Percentiles rank a stretch among this genome's conserved stretches.
Conservation (phyloP, 2,797 vertebrate genomes). For the Molossus molossus region DNA sequence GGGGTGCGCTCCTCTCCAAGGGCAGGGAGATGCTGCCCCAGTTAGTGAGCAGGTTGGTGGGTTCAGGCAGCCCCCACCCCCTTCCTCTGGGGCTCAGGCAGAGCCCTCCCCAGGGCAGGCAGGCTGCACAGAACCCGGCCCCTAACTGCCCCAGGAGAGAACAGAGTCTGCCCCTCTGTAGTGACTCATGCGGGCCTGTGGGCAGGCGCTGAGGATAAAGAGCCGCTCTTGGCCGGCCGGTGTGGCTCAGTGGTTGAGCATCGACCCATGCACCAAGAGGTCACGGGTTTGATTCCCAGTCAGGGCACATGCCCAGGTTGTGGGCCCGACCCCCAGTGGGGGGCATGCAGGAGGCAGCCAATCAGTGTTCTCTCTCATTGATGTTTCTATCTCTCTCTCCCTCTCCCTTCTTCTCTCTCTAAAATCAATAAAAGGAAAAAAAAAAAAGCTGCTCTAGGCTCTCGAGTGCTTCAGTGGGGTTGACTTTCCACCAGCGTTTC, state of each 20-base stretch:
- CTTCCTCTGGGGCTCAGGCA: not conserved
- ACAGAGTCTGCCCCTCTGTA: not conserved
- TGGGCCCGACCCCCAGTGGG: too few species aligned
- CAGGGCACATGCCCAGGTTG: too few species aligned
- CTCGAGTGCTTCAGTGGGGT: not conserved
- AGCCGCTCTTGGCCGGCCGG: not conserved
- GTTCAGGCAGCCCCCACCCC: not conserved
- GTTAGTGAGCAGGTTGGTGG: not conserved
- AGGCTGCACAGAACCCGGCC: not conserved
- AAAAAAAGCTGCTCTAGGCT: not conserved
- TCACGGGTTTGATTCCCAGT: too few species aligned
- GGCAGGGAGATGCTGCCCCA: not conserved
- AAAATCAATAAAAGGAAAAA: too few species aligned
- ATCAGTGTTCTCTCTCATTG: too few species aligned
- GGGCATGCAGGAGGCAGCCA: too few species aligned
- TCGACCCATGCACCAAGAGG: too few species aligned
- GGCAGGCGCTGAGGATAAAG: not conserved
- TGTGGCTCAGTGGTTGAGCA: too few species aligned
- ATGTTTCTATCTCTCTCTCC: too few species aligned
- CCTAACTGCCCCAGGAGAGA: too few species aligned
- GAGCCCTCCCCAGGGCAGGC: not conserved
- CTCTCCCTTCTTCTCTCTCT: too few species aligned
- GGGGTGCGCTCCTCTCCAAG: not conserved
- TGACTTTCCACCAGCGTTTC: not conserved
- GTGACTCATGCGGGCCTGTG: not conserved